Evolutionary conservation across 2,797 vertebrate species (phyloP).

Genomic region (Microctenopoma steveboyesi): DNA sequence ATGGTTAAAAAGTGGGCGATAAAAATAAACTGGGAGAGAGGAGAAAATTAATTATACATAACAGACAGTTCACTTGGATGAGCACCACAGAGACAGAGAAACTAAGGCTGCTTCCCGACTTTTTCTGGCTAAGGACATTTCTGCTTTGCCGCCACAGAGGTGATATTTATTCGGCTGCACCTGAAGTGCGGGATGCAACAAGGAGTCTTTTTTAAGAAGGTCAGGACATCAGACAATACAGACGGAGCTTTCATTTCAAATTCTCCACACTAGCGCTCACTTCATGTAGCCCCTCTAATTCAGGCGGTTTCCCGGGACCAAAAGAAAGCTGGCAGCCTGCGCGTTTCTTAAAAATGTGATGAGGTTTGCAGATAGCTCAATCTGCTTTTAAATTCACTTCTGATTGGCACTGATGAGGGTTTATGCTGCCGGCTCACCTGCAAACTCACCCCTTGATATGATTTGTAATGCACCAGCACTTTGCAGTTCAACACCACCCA

Average conservation of each 20-base stretch:
- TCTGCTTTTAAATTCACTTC: slow-evolving; percentile 57
- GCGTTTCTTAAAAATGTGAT: slow-evolving; percentile 35
- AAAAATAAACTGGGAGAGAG: slow-evolving; percentile 83
- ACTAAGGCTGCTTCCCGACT: slow-evolving; percentile 55
- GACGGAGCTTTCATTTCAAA: slow-evolving; percentile 49
- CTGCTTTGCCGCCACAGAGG: slow-evolving; percentile 46
- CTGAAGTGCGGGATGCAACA: slow-evolving; percentile 46
- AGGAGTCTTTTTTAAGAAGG: slow-evolving; percentile 45
- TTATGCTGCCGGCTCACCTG: slow-evolving; percentile 58
- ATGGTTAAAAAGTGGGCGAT: slow-evolving; percentile 80
- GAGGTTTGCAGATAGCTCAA: slow-evolving; percentile 38
- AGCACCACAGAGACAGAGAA: slow-evolving; percentile 66
- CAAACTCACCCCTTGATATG: slow-evolving; percentile 61
- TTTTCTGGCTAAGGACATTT: slow-evolving; percentile 60
- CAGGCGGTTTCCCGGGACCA: slow-evolving; percentile 36
- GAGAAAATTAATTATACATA: slow-evolving; percentile 85
- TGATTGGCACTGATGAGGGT: slow-evolving; percentile 68
- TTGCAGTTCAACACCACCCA: slow-evolving; percentile 63
- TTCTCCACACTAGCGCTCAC: slow-evolving; percentile 20
- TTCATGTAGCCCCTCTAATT: slow-evolving; percentile 34
- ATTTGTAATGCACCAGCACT: slow-evolving; percentile 62
- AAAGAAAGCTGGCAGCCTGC: slow-evolving; percentile 50
- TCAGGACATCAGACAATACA: slow-evolving; percentile 58
- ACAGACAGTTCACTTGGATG: slow-evolving; percentile 79
- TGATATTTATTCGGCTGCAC: slow-evolving; percentile 56